Percentiles rank a stretch among this genome's conserved stretches.
These are phyloP conservation scores for Enteromius radiatus DNA, from an alignment of 2,797 vertebrate species.

Conservation along the genomic window DNA sequence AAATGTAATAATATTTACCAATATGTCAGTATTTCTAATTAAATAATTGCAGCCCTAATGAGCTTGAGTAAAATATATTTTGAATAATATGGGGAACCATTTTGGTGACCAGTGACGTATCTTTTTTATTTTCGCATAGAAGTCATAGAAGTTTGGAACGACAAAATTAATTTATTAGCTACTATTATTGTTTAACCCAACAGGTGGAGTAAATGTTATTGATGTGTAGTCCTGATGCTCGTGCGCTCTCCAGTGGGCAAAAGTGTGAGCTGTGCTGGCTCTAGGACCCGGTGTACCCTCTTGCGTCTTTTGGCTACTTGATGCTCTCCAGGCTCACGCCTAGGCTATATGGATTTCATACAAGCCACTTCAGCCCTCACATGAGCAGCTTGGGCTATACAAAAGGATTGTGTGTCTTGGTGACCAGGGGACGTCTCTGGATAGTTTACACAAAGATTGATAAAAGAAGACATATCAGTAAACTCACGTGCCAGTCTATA, in stretches of 20 bases:
- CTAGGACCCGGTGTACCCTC: constrained; percentile 54
- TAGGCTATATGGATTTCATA: constrained; percentile 21
- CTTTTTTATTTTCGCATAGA: not conserved
- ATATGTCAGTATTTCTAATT: not conserved
- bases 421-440: not conserved
- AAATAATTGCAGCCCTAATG: not conserved
- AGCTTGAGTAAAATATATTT: not conserved
- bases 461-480: not conserved
- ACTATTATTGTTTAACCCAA: not conserved
- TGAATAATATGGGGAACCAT: not conserved
- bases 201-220: not conserved
- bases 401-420: not conserved
- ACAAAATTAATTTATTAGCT: not conserved
- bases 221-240: not conserved
- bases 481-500: not conserved
- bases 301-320: constrained; percentile 41
- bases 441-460: not conserved
- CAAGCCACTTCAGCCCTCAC: constrained; percentile 18
- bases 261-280: constrained; percentile 30
- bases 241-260: not conserved
- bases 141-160: not conserved
- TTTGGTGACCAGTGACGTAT: not conserved
- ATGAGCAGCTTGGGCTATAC: not conserved
- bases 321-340: constrained; percentile 43
- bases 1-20: not conserved